phyloP scores from a whole-genome alignment of 2,113 vertebrate species.

The Notarius quadriscutis region DNA sequence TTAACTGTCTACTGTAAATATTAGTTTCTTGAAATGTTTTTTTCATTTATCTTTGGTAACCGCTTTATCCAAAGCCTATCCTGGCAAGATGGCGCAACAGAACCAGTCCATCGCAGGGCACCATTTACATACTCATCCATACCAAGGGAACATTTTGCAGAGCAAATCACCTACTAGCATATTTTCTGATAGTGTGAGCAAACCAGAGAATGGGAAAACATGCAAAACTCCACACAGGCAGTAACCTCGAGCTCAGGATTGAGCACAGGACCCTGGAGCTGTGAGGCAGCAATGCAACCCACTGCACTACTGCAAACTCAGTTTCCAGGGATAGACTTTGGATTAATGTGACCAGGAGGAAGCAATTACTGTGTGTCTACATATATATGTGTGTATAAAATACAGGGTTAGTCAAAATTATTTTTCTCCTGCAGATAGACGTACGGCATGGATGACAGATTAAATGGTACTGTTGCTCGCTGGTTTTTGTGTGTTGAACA shows the following conservation, averaged over 20 bases:
- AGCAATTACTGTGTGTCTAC: no score
- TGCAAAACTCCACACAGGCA: not conserved
- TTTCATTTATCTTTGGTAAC: not conserved
- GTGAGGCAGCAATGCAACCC: not conserved
- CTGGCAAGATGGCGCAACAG: not conserved
- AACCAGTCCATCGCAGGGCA: not conserved
- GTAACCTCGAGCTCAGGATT: not conserved
- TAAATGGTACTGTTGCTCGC: no score
- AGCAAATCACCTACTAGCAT: not conserved
- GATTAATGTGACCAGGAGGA: not conserved
- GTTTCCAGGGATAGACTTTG: not conserved
- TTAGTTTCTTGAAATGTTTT: not conserved
- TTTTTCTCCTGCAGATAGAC: no score
- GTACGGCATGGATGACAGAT: no score
- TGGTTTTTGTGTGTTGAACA: no score
- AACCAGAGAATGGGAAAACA: not conserved
- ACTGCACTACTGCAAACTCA: not conserved
- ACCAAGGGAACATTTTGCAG: not conserved
- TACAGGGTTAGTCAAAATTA: no score
- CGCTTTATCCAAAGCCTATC: not conserved
- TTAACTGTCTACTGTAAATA: not conserved
- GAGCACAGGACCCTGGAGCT: not conserved
- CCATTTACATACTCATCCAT: conserved; percentile 5
- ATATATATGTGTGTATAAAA: no score
- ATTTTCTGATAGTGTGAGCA: not conserved